Evolutionary conservation across 2,888 invertebrate genomes (phyloP).

Genomic region (Eristalis pertinax): DNA sequence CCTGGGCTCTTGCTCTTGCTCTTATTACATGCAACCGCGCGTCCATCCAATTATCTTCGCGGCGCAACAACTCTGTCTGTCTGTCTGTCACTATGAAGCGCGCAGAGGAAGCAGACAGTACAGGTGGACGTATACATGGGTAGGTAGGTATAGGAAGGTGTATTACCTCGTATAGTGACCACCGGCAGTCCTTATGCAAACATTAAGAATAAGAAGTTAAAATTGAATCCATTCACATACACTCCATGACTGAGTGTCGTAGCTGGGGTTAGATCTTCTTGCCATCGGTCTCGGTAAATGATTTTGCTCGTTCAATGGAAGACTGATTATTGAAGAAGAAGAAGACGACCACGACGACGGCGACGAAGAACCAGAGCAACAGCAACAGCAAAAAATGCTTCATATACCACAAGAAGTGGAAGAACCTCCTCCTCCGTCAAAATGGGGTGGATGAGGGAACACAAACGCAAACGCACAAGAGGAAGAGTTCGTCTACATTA

Average conservation of each 20-base stretch:
- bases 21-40: neutral
- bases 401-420: slow-evolving; percentile 64
- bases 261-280: slow-evolving; percentile 40
- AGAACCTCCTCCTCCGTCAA: neutral
- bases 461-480: neutral
- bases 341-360: neutral
- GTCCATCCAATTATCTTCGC: slow-evolving; percentile 53
- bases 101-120: slow-evolving; percentile 4
- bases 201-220: slow-evolving; percentile 28
- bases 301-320: slow-evolving; percentile 82
- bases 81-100: slow-evolving; percentile 41
- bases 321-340: slow-evolving; percentile 76
- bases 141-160: neutral
- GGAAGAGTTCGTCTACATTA: slow-evolving; percentile 64
- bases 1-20: too few relatives aligned
- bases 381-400: slow-evolving; percentile 39
- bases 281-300: slow-evolving; percentile 81
- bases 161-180: neutral
- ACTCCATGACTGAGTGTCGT: slow-evolving; percentile 1
- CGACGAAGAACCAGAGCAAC: neutral
- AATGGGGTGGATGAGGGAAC: neutral
- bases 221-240: slow-evolving; percentile 35
- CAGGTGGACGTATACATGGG: neutral
- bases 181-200: slow-evolving; percentile 58
- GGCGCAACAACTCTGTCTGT: slow-evolving; percentile 34